Percentiles rank a stretch among this genome's conserved stretches.
These are phyloP conservation scores for Echinarachnius parma DNA, from an alignment of 53 echinoderm and acorn worm species.

Conservation along the genomic window DNA sequence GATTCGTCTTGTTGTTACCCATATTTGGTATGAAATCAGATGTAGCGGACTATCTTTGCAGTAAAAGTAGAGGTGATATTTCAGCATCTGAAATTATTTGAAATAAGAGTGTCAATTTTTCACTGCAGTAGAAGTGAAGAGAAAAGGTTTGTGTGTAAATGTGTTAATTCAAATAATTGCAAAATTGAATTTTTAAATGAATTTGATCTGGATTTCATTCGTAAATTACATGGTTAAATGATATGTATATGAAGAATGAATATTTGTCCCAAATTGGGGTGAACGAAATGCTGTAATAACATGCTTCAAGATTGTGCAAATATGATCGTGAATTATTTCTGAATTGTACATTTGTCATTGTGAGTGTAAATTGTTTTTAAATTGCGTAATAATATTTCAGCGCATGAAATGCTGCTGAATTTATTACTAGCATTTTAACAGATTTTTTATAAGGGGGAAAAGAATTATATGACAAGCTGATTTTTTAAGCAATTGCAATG, in stretches of 20 bases:
- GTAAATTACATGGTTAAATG: neutral
- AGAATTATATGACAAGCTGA: neutral
- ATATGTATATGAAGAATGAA: neutral
- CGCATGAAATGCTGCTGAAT: neutral
- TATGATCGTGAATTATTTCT: slow-evolving; percentile 10
- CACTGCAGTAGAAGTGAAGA: too few species aligned
- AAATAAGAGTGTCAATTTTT: too few species aligned
- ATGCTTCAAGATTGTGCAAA: slow-evolving; percentile 1
- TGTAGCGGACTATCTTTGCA: too few species aligned
- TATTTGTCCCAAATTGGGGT: neutral
- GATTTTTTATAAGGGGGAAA: slow-evolving; percentile 26
- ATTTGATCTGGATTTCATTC: too few species aligned
- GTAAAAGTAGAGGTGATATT: too few species aligned
- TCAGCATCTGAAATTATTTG: too few species aligned
- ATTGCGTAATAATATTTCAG: too few species aligned
- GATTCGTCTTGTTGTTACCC: too few species aligned
- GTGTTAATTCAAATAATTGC: too few species aligned
- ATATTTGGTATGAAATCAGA: too few species aligned
- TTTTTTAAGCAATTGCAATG: slow-evolving; percentile 5
- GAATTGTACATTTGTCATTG: slow-evolving; percentile 24
- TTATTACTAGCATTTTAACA: neutral
- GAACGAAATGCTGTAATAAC: neutral
- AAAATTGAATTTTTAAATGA: too few species aligned
- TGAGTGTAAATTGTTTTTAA: neutral
- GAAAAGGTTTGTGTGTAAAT: too few species aligned